These are phyloP conservation scores for Sparidentex hasta DNA, from an alignment of 2,797 vertebrate genomes.

Conservation along the genomic window DNA sequence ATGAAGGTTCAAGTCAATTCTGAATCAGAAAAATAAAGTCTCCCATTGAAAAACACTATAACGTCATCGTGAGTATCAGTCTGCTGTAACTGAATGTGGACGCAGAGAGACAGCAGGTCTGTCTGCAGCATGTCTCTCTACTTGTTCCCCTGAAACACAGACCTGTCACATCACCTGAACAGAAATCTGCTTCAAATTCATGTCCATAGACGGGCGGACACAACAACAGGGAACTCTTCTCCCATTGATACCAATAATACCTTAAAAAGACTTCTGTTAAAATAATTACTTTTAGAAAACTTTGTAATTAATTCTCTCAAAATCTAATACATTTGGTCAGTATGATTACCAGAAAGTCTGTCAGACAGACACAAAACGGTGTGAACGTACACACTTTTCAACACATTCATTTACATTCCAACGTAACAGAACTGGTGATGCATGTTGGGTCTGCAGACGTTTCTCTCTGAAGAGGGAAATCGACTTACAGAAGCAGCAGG, in stretches of 20 bases:
- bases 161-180: background rate
- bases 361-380: slow-evolving; percentile 9
- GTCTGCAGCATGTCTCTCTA: background rate
- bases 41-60: background rate
- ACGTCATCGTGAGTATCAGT: background rate
- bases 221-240: background rate
- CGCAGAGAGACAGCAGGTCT: background rate
- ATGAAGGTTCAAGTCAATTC: slow-evolving; percentile 15
- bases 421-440: background rate
- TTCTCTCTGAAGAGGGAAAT: background rate
- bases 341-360: background rate
- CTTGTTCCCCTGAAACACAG: background rate
- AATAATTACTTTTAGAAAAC: background rate
- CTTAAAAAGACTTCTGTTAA: background rate
- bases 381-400: background rate
- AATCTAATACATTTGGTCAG: slow-evolving; percentile 37
- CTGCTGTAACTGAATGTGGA: slow-evolving; percentile 14
- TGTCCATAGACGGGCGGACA: background rate
- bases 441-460: background rate
- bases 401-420: background rate
- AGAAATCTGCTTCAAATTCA: background rate
- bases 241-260: slow-evolving; percentile 1
- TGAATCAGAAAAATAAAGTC: background rate
- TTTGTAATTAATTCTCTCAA: slow-evolving; percentile 1
- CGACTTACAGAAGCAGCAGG: background rate